Evolutionary conservation across 92 coral and sea anemone genomes (phyloP).

Genomic region (Anthopleura xanthogrammica): DNA sequence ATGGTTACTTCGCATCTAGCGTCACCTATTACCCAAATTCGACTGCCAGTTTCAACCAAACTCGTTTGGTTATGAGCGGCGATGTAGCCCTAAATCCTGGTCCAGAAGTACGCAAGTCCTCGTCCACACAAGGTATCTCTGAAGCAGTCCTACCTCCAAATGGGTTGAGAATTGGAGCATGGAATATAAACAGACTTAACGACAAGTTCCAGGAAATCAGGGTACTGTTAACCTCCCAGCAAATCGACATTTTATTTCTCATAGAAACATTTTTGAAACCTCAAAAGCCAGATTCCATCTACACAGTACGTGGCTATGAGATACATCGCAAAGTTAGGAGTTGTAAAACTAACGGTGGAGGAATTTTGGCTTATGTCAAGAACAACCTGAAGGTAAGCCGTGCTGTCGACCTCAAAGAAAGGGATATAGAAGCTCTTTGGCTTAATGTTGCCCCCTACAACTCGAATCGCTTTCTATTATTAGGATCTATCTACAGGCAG

Average conservation of each 20-base stretch:
- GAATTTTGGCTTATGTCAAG: conserved; percentile 17
- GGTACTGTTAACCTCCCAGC: not conserved
- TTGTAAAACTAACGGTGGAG: conserved; percentile 13
- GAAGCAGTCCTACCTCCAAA: not conserved
- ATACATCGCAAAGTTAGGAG: conserved; percentile 12
- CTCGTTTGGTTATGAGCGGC: conserved; percentile 23
- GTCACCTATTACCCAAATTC: conserved; percentile 29
- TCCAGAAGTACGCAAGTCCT: not conserved
- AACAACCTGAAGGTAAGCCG: conserved; percentile 5
- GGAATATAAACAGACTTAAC: not conserved
- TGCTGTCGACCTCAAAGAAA: conserved; percentile 11
- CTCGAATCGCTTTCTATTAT: too few relatives aligned
- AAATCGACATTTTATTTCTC: conserved; percentile 11
- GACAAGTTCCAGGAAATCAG: not conserved
- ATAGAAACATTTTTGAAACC: conserved; percentile 30
- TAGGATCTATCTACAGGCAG: too few relatives aligned
- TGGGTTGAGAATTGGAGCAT: not conserved
- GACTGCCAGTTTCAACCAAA: conserved; percentile 21
- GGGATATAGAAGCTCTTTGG: too few relatives aligned
- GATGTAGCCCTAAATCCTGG: conserved; percentile 23
- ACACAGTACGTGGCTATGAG: conserved; percentile 2
- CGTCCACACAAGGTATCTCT: not conserved
- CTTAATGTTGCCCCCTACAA: too few relatives aligned
- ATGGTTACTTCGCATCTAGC: conserved; percentile 30
- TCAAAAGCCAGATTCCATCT: conserved; percentile 4